Conservation (phyloP, 2,797 vertebrate species). For the Bryconaethiops microstoma region DNA sequence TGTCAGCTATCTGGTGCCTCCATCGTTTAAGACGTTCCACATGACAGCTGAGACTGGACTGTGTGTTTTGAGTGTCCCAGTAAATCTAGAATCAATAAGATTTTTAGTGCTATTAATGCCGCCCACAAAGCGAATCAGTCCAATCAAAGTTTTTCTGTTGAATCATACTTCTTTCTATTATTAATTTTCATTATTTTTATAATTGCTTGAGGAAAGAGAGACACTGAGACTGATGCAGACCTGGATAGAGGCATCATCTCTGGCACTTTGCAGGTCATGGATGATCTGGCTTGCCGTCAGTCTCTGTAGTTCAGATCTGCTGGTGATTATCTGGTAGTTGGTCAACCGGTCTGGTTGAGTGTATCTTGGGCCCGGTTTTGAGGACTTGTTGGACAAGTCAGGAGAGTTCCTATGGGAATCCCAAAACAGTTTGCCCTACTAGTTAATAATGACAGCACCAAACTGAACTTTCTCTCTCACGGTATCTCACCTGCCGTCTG, state of each 20-base stretch:
- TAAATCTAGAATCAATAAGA: background rate
- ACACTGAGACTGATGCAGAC: background rate
- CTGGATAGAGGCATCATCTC: background rate
- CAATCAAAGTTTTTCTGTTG: no score
- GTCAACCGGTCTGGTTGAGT: background rate
- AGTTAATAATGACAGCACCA: no score
- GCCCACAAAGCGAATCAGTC: background rate
- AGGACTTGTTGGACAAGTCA: background rate
- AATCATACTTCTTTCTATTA: no score
- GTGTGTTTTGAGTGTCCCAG: background rate
- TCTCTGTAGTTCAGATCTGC: constrained; percentile 9
- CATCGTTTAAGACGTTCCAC: background rate
- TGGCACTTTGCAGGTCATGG: background rate
- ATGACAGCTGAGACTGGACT: background rate
- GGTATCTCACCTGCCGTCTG: no score
- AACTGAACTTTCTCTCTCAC: no score
- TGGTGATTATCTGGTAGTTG: background rate
- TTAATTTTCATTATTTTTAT: no score
- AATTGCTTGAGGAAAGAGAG: background rate
- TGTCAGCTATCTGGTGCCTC: background rate
- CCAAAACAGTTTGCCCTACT: no score
- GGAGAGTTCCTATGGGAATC: background rate
- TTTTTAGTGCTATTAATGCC: background rate
- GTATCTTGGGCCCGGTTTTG: background rate
- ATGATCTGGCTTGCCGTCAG: background rate